Conservation (phyloP, 2,888 invertebrate species). For the Ctena decussata region DNA sequence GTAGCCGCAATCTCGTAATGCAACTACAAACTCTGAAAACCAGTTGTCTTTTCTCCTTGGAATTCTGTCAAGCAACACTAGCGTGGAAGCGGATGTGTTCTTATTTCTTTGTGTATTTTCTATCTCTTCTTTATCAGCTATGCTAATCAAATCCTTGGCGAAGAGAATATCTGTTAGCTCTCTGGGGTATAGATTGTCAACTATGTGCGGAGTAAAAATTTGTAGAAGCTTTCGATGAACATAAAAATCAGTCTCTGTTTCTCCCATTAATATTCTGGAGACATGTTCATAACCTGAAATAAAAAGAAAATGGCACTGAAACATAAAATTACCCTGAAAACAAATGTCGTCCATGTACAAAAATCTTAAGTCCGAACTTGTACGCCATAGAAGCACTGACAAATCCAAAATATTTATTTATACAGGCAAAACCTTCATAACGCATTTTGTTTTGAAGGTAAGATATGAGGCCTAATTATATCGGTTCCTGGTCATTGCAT, state of each 20-base stretch:
- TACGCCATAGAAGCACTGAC: no score
- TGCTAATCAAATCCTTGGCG: not conserved
- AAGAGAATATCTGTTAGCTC: not conserved
- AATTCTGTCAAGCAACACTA: not conserved
- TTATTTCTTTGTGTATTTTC: not conserved
- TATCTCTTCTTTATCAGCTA: not conserved
- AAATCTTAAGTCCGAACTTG: no score
- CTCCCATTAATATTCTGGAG: not conserved
- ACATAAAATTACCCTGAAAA: no score
- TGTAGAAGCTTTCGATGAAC: not conserved
- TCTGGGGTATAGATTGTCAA: not conserved
- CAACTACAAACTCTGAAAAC: not conserved
- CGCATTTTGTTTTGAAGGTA: no score
- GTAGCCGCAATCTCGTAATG: not conserved
- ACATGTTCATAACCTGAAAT: not conserved
- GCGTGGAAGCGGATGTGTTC: not conserved
- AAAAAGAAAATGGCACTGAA: no score
- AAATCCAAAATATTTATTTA: no score
- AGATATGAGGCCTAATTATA: no score
- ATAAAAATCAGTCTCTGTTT: not conserved
- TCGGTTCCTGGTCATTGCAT: no score
- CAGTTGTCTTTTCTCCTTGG: not conserved
- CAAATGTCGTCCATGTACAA: no score
- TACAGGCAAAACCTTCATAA: no score
- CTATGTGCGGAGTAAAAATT: not conserved